phyloP scores from a whole-genome alignment of 2,888 invertebrate species.

The Matsumyia berberina region DNA sequence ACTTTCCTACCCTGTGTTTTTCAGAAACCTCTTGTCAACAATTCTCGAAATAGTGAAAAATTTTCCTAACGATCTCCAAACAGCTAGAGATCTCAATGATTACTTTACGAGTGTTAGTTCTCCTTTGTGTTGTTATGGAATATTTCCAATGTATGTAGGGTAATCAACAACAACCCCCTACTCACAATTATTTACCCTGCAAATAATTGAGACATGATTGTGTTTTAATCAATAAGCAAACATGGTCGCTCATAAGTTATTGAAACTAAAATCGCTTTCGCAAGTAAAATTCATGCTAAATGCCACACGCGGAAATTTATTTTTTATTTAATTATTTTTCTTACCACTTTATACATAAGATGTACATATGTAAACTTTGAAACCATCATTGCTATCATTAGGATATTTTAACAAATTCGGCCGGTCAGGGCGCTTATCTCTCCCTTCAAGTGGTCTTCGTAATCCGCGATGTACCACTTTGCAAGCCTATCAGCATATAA shows the following conservation, averaged over 20 bases:
- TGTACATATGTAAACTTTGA: no score
- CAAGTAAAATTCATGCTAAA: not conserved
- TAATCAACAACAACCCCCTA: slow-evolving; percentile 6
- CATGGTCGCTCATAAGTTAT: slow-evolving; percentile 13
- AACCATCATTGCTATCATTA: not conserved
- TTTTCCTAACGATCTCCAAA: not conserved
- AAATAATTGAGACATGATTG: slow-evolving; percentile 43
- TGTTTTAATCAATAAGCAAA: slow-evolving; percentile 48
- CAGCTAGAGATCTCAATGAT: not conserved
- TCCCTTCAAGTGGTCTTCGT: slow-evolving; percentile 20
- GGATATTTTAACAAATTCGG: not conserved
- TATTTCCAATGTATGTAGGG: slow-evolving; percentile 19
- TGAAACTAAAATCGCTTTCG: slow-evolving; percentile 1
- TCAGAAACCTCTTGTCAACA: no score
- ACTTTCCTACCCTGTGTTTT: no score
- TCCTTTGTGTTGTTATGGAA: slow-evolving; percentile 42
- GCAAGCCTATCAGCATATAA: slow-evolving; percentile 23
- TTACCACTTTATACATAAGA: no score
- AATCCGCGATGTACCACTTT: slow-evolving; percentile 35
- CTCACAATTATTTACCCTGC: slow-evolving; percentile 16
- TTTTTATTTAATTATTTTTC: no score
- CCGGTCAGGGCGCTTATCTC: slow-evolving; percentile 46
- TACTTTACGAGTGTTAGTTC: not conserved
- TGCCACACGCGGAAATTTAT: no score
- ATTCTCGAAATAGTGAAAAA: not conserved